These are phyloP conservation scores for Sebastes elongatus DNA, from an alignment of 2,797 vertebrate species.

Conservation along the genomic window DNA sequence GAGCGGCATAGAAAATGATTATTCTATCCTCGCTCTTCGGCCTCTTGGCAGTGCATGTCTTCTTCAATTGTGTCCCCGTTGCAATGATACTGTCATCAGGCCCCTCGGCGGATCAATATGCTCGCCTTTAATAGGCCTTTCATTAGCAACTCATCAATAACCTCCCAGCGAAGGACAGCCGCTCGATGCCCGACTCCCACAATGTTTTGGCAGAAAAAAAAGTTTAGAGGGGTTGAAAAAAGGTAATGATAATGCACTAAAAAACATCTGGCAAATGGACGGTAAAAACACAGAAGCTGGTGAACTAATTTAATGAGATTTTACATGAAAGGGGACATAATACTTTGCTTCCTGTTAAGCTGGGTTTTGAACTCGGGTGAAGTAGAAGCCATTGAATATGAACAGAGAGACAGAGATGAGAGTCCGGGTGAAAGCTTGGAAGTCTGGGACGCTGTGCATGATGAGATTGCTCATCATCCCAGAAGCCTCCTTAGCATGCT, in stretches of 20 bases:
- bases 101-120: conserved; percentile 50
- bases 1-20: background rate
- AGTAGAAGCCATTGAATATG: background rate
- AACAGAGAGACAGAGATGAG: background rate
- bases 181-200: conserved; percentile 25
- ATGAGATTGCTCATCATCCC: conserved; percentile 10
- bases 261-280: background rate
- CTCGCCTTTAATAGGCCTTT: conserved; percentile 80
- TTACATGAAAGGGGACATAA: background rate
- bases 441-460: background rate
- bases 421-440: background rate
- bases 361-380: background rate
- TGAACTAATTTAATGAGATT: conserved; percentile 28
- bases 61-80: conserved; percentile 40
- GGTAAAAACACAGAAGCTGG: background rate
- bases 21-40: conserved; percentile 12
- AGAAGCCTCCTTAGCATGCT: background rate
- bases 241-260: conserved; percentile 10
- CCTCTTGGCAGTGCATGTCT: conserved; percentile 36
- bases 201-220: conserved; percentile 33
- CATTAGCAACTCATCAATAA: conserved; percentile 84
- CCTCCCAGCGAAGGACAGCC: conserved; percentile 40
- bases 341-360: background rate
- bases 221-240: background rate
- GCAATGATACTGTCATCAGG: conserved; percentile 61